These are phyloP conservation scores for Sphaeridia pumilis DNA, from an alignment of 2,888 invertebrate species.

Conservation along the genomic window DNA sequence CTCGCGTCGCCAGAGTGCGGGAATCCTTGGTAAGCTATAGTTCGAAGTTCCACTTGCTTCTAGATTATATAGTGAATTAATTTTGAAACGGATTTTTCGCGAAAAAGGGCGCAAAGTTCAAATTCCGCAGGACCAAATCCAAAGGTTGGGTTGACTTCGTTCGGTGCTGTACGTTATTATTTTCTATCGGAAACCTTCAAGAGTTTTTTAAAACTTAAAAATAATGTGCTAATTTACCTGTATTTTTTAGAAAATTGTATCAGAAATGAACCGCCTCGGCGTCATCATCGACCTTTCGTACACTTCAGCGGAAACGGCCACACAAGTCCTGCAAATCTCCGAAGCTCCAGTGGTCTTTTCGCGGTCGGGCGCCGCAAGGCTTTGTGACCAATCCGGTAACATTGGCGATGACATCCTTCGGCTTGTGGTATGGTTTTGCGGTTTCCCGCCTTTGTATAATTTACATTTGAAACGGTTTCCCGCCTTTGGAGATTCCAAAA, in stretches of 20 bases:
- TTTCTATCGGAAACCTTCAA: too few species aligned
- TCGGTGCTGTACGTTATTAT: not conserved
- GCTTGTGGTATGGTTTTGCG: constrained; percentile 42
- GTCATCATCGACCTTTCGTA: constrained; percentile 57
- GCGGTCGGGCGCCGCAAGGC: constrained; percentile 50
- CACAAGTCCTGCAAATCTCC: constrained; percentile 48
- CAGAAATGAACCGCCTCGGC: constrained; percentile 53
- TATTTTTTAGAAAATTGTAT: constrained; percentile 6
- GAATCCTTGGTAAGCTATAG: constrained; percentile 60
- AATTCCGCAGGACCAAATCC: not conserved
- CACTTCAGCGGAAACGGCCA: constrained; percentile 52
- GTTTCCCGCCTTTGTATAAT: not conserved
- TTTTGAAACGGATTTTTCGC: not conserved
- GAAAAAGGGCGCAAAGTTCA: not conserved
- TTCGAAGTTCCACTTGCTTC: not conserved
- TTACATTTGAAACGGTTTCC: not conserved
- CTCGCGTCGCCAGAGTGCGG: constrained; percentile 76
- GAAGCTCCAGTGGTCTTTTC: constrained; percentile 42
- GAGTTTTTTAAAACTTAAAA: not conserved
- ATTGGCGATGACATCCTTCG: constrained; percentile 52
- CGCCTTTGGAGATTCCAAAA: not conserved
- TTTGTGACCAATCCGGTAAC: constrained; percentile 50
- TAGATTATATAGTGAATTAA: not conserved
- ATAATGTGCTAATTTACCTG: not conserved
- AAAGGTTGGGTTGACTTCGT: not conserved